Evolutionary conservation across 2,888 invertebrate genomes (phyloP), one percentile per base, ranked within the genome.

Genomic region (Eupsilia transversa): DNA sequence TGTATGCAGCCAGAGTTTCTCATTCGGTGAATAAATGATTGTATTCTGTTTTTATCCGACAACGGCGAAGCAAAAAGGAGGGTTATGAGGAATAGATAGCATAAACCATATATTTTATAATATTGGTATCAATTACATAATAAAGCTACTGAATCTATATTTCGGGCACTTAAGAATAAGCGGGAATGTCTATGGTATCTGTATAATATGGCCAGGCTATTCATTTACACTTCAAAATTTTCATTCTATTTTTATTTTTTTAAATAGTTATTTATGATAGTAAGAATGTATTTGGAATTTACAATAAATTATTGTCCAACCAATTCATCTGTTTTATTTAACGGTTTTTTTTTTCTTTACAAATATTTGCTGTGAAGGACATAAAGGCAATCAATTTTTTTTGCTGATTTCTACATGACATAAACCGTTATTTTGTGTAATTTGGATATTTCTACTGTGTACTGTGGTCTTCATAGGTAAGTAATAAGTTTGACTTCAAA

Each of bases 281-380:
- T 74, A 27, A 49, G 10, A 60, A 27, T 56, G 30, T 27, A 35
- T 75, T 57, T 83, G 17, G 35, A 59, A 30, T 59, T 60, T 27
- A 30, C 60, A 76, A 60, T 71, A 77, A 67, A 67, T 56, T 56
- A 38, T 68, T 43, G 27, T 61, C 20, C 23, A 57, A 33, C 20
- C 14, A 52, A 52, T 30, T 41, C n/a, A 23, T 56, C 12, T 57
- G 12, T 70, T 65, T 64, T 27, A 54, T 35, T 73, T 66, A 54
- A 7, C 23, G 20, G 20, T 2, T 46, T 49, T 35, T 2, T 46
- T 49, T 35, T 41, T 20, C 7, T 27, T 41, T 38, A 20, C 10
- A 52, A 20, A 27, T 56, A 20, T 30, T 70, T 12, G 6, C 49
- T 27, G 20, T 17, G 10, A 20, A n/a, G n/a, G n/a, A n/a, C 5